Evolutionary conservation across 1,140 invertebrate genomes (phyloP).

Genomic region (Cydia fagiglandana): DNA sequence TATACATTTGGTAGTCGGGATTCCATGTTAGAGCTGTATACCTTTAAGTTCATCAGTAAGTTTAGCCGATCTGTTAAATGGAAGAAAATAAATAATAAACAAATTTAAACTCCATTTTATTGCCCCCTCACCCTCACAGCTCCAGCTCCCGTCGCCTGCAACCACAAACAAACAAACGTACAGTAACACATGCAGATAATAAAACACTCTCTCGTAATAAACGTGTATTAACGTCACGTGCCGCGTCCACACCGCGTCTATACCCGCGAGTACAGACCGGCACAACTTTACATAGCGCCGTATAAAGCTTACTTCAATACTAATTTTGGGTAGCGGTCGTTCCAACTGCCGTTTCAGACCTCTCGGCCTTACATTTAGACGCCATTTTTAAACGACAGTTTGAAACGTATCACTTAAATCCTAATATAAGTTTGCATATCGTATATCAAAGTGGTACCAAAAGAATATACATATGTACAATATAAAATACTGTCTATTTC

Average conservation of each 20-base stretch:
- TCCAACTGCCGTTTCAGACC: too few relatives aligned
- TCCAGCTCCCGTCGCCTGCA: constrained; percentile 13
- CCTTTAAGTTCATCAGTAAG: constrained; percentile 9
- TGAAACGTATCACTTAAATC: not conserved
- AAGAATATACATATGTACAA: too few relatives aligned
- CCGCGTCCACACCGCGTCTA: not conserved
- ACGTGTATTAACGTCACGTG: constrained; percentile 25
- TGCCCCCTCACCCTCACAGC: not conserved
- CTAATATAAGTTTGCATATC: not conserved
- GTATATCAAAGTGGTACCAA: not conserved
- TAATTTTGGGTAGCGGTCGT: not conserved
- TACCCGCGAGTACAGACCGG: not conserved
- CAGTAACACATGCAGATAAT: constrained; percentile 18
- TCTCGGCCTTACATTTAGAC: not conserved
- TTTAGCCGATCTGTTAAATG: constrained; percentile 13
- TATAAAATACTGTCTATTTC: not conserved
- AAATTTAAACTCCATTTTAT: not conserved
- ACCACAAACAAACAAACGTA: not conserved
- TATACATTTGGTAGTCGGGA: too few relatives aligned
- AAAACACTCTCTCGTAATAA: constrained; percentile 9
- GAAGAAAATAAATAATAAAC: constrained; percentile 14
- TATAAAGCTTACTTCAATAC: constrained; percentile 33
- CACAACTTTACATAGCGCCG: constrained; percentile 30
- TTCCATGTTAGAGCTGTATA: not conserved
- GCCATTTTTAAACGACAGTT: not conserved